Percentiles rank a stretch among this genome's conserved stretches.
These are phyloP conservation scores for Tinea semifulvella DNA, from an alignment of 2,888 invertebrate species.

Conservation along the genomic window DNA sequence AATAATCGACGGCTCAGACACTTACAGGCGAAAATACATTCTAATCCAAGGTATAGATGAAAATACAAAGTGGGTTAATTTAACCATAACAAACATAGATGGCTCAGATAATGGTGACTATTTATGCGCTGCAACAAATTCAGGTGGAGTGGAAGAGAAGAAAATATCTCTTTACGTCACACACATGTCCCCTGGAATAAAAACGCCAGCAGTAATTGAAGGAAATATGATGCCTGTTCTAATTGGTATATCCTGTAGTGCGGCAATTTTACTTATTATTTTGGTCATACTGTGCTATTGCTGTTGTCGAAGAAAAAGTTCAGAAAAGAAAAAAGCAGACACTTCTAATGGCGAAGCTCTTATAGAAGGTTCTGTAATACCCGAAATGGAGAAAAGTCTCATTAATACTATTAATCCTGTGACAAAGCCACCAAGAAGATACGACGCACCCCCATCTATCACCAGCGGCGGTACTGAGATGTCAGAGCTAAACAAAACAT, in stretches of 20 bases:
- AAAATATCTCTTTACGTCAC: constrained; percentile 72
- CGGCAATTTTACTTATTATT: constrained; percentile 59
- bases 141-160: constrained; percentile 80
- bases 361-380: constrained; percentile 78
- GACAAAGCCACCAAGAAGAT: constrained; percentile 82
- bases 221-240: constrained; percentile 64
- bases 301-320: constrained; percentile 56
- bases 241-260: constrained; percentile 55
- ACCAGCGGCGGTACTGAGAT: constrained; percentile 81
- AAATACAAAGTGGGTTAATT: constrained; percentile 69
- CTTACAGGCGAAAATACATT: constrained; percentile 58
- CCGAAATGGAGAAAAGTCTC: constrained; percentile 86
- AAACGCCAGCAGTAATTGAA: constrained; percentile 60
- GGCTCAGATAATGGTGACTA: constrained; percentile 77
- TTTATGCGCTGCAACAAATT: constrained; percentile 82
- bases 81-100: constrained; percentile 72
- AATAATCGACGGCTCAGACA: constrained; percentile 62
- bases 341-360: constrained; percentile 73
- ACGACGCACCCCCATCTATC: constrained; percentile 76
- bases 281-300: constrained; percentile 63
- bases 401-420: constrained; percentile 87
- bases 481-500: constrained; percentile 82
- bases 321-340: constrained; percentile 63
- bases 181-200: constrained; percentile 46
- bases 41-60: constrained; percentile 39